Percentiles rank a stretch among this genome's conserved stretches.
Conservation (phyloP, 2,888 invertebrate species). For the Strigamia crassipes region DNA sequence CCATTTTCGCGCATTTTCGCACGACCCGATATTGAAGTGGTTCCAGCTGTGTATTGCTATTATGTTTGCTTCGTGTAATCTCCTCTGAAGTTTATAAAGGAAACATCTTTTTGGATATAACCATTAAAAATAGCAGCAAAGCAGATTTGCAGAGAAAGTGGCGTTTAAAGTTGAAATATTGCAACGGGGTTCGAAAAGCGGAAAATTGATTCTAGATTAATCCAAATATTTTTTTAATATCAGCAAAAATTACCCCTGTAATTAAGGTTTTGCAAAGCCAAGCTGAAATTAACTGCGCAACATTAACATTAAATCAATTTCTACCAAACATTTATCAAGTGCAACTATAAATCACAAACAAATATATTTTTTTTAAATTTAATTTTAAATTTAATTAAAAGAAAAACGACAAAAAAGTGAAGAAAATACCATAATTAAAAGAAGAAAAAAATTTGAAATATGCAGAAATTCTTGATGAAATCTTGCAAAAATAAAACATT, state of each 20-base stretch:
- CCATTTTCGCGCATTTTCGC: no score
- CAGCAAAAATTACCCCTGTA: background rate
- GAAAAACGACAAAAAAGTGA: no score
- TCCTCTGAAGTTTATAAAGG: background rate
- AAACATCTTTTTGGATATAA: background rate
- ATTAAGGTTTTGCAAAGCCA: background rate
- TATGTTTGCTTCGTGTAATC: background rate
- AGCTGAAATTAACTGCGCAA: no score
- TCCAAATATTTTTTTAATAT: background rate
- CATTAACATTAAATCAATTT: no score
- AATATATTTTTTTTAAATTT: no score
- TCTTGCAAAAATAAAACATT: no score
- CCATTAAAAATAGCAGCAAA: background rate
- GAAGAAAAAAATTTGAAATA: no score
- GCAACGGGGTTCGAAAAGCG: background rate
- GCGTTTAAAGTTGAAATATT: background rate
- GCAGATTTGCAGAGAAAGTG: background rate
- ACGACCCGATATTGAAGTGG: no score
- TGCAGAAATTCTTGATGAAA: no score
- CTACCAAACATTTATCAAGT: no score
- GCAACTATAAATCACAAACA: no score
- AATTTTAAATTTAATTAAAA: background rate
- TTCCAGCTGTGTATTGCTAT: slow-evolving; percentile 10
- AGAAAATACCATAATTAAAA: no score
- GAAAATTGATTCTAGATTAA: background rate